Conservation (phyloP, 2,888 invertebrate genomes). For the Limnephilus lunatus region DNA sequence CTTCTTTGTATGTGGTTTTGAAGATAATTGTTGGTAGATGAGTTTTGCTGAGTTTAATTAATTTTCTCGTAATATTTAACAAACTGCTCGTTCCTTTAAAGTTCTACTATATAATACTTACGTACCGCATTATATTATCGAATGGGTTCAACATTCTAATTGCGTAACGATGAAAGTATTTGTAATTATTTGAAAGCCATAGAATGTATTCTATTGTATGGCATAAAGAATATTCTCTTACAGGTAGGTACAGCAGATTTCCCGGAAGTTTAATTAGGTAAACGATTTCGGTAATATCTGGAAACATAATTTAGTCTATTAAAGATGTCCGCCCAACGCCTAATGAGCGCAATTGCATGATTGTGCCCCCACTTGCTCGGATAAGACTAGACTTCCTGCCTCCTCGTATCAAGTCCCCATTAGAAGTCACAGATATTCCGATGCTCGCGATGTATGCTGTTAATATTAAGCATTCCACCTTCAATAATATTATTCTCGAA, state of each 20-base stretch:
- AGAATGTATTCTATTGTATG: background rate
- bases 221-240: background rate
- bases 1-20: background rate
- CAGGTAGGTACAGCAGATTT: background rate
- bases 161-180: background rate
- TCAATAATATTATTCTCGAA: no score
- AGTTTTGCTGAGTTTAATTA: background rate
- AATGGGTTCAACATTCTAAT: background rate
- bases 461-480: no score
- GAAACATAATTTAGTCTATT: background rate
- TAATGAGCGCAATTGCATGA: background rate
- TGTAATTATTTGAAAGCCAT: background rate
- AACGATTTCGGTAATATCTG: background rate
- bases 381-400: slow-evolving; percentile 2
- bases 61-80: background rate
- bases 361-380: background rate
- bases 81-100: background rate
- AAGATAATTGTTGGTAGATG: background rate
- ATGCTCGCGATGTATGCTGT: background rate
- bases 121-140: background rate
- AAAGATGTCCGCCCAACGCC: background rate
- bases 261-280: background rate
- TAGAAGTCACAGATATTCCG: background rate
- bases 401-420: background rate
- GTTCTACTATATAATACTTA: background rate